Percentiles rank a stretch among this genome's conserved stretches.
phyloP scores from a whole-genome alignment of 2,888 invertebrate genomes.

The Ochlodes sylvanus region DNA sequence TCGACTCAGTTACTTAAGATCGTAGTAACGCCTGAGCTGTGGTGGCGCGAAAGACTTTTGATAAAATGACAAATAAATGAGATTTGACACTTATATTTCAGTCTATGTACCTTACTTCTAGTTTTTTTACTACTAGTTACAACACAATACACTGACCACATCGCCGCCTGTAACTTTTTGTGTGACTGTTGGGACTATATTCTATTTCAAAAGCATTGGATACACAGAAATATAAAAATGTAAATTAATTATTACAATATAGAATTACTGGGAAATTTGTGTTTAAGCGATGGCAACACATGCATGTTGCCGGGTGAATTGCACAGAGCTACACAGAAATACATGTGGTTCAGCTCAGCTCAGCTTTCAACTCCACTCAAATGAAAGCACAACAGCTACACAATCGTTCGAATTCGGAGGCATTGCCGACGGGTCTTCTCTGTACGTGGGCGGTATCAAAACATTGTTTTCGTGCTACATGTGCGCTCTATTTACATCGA shows the following conservation, averaged over 20 bases:
- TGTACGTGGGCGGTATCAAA: slow-evolving; percentile 68
- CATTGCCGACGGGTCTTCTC: slow-evolving; percentile 49
- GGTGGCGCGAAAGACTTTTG: too few relatives aligned
- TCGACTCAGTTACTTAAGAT: too few relatives aligned
- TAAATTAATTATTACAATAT: neutral
- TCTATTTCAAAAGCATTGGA: too few relatives aligned
- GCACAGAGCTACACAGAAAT: slow-evolving; percentile 45
- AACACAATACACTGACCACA: too few relatives aligned
- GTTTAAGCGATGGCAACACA: slow-evolving; percentile 50
- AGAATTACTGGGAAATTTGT: slow-evolving; percentile 4
- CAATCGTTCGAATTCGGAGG: slow-evolving; percentile 56
- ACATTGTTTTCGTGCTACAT: slow-evolving; percentile 54
- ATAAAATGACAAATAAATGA: too few relatives aligned
- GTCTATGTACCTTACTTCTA: too few relatives aligned
- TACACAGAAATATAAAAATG: too few relatives aligned
- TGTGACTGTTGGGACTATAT: too few relatives aligned
- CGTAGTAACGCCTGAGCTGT: too few relatives aligned
- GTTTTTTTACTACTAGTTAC: too few relatives aligned
- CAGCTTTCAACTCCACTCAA: slow-evolving; percentile 3
- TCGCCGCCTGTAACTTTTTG: too few relatives aligned
- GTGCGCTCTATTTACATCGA: slow-evolving; percentile 61
- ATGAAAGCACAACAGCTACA: slow-evolving; percentile 46
- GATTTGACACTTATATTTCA: too few relatives aligned
- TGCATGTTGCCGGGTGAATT: slow-evolving; percentile 37
- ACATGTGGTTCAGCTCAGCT: slow-evolving; percentile 35